Evolutionary conservation across 2,888 invertebrate genomes (phyloP).

Genomic region (Seira sanloemensis): DNA sequence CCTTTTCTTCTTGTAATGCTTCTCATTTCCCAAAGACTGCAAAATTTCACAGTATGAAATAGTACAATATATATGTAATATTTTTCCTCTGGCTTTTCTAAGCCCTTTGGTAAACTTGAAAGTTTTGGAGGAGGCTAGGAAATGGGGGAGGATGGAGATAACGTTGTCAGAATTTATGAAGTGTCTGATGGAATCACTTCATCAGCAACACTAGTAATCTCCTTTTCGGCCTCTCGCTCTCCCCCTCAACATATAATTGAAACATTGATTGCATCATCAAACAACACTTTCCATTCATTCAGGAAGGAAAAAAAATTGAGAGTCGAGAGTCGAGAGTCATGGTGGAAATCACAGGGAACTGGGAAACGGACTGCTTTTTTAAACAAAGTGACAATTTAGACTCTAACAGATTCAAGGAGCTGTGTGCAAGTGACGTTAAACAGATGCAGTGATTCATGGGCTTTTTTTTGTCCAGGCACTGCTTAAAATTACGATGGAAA

Average conservation of each 20-base stretch:
- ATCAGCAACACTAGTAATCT: conserved; percentile 30
- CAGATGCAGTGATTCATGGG: neutral
- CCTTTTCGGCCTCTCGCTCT: neutral
- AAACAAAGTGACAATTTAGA: too few species aligned
- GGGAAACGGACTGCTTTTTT: too few species aligned
- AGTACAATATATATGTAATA: too few species aligned
- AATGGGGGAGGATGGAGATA: conserved; percentile 57
- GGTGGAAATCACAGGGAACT: too few species aligned
- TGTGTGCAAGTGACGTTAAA: neutral
- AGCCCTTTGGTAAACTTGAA: conserved; percentile 1
- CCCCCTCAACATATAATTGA: conserved; percentile 29
- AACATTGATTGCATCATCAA: conserved; percentile 46
- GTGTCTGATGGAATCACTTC: conserved; percentile 58
- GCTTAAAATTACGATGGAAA: neutral
- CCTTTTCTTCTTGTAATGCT: neutral
- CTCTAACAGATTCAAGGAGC: too few species aligned
- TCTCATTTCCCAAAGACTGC: too few species aligned
- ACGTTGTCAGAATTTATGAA: conserved; percentile 72
- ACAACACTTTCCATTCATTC: conserved; percentile 11
- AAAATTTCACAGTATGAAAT: too few species aligned
- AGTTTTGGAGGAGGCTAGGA: too few species aligned
- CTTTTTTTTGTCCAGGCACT: neutral
- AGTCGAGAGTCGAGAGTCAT: too few species aligned
- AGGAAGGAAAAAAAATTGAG: neutral
- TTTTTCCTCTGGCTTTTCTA: neutral